Percentiles rank a stretch among this genome's conserved stretches.
Conservation (phyloP, 2,888 invertebrate genomes). For the Zonitis immaculata region DNA sequence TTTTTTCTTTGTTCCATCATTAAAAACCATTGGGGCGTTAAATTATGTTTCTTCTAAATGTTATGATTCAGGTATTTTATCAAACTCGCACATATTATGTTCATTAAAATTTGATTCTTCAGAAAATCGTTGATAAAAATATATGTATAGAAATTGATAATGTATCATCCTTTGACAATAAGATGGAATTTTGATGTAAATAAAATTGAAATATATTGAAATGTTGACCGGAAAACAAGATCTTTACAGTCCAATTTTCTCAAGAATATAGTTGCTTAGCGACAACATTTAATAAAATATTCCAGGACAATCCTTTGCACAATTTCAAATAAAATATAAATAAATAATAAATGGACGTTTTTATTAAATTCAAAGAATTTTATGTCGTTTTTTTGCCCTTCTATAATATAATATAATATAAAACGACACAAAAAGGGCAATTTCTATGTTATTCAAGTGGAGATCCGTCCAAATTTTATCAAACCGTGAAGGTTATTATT, state of each 20-base stretch:
- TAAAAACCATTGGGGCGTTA: slow-evolving; percentile 10
- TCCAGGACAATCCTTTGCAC: background rate
- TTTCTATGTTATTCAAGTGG: too few relatives aligned
- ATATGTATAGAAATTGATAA: too few relatives aligned
- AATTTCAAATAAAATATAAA: background rate
- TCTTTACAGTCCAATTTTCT: background rate
- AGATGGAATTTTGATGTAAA: slow-evolving; percentile 5
- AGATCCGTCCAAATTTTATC: too few relatives aligned
- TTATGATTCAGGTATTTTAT: too few relatives aligned
- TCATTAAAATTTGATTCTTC: too few relatives aligned
- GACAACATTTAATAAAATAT: background rate
- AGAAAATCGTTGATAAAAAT: too few relatives aligned
- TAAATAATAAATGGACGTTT: background rate
- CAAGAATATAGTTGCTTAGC: background rate
- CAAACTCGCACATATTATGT: too few relatives aligned
- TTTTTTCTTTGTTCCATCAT: background rate
- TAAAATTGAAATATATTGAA: slow-evolving; percentile 7
- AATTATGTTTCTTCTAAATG: slow-evolving; percentile 10
- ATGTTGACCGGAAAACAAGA: background rate
- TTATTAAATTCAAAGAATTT: background rate
- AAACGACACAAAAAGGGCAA: too few relatives aligned
- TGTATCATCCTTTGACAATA: background rate
- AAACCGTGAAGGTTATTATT: too few relatives aligned
- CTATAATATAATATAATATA: too few relatives aligned
- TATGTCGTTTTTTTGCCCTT: too few relatives aligned